A percentile compares a stretch with the other conserved stretches of the same genome.
Evolutionary conservation across 2,888 invertebrate genomes (phyloP).

Genomic region (Thumatha senex): DNA sequence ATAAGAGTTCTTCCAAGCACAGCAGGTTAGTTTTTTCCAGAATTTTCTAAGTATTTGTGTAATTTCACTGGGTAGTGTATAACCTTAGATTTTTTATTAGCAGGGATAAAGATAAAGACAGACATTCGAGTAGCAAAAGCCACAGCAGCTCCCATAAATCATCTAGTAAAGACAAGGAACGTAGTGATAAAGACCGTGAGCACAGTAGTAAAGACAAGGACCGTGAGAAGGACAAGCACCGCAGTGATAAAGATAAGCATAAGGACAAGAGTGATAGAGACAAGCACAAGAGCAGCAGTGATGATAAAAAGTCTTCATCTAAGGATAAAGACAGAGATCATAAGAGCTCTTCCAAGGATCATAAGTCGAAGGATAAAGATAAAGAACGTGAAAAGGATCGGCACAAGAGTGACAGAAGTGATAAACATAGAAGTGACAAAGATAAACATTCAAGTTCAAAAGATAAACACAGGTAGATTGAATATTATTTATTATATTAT

Average conservation of each 20-base stretch:
- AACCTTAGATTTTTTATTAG: slow-evolving; percentile 11
- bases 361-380: slow-evolving; percentile 42
- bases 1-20: slow-evolving; percentile 80
- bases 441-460: slow-evolving; percentile 80
- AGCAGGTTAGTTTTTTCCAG: slow-evolving; percentile 75
- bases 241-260: slow-evolving; percentile 67
- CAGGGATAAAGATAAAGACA: slow-evolving; percentile 81
- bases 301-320: slow-evolving; percentile 67
- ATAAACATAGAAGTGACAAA: slow-evolving; percentile 69
- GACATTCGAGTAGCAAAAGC: slow-evolving; percentile 79
- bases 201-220: slow-evolving; percentile 54
- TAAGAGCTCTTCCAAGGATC: slow-evolving; percentile 41
- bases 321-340: slow-evolving; percentile 70
- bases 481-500: background rate
- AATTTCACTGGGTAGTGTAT: slow-evolving; percentile 13
- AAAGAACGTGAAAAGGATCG: slow-evolving; percentile 66
- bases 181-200: slow-evolving; percentile 60
- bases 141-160: slow-evolving; percentile 83
- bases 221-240: slow-evolving; percentile 62
- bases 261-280: slow-evolving; percentile 53
- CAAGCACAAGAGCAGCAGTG: slow-evolving; percentile 56
- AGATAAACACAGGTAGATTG: slow-evolving; percentile 81
- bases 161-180: slow-evolving; percentile 78
- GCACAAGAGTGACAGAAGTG: slow-evolving; percentile 72
- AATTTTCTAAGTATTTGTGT: slow-evolving; percentile 48